Evolutionary conservation across 2,113 vertebrate species (phyloP).

Genomic region (Tor tambroides): DNA sequence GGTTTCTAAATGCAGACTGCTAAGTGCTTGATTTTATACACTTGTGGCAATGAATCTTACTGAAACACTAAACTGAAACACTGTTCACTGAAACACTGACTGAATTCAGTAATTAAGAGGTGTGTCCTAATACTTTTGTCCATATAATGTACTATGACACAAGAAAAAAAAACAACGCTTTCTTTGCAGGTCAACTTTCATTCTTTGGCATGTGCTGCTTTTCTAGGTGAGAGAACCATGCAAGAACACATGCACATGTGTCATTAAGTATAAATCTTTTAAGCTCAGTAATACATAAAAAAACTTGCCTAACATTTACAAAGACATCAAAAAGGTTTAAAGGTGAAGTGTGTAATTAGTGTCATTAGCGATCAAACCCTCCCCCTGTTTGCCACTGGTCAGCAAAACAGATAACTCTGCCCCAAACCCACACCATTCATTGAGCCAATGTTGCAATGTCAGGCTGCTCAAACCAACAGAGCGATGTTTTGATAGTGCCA

Average conservation of each 20-base stretch:
- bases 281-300: background rate
- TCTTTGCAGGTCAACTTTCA: conserved; percentile 11
- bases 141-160: background rate
- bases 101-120: background rate
- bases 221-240: conserved; percentile 45
- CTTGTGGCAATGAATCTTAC: too few species aligned
- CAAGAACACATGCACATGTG: conserved; percentile 44
- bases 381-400: background rate
- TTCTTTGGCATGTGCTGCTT: conserved; percentile 20
- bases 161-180: background rate
- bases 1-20: too few species aligned
- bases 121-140: background rate
- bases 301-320: conserved; percentile 68
- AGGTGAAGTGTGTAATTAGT: conserved; percentile 44
- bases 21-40: too few species aligned
- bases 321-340: conserved; percentile 64
- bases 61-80: too few species aligned
- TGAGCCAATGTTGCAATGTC: background rate
- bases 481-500: background rate
- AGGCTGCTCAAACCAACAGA: background rate
- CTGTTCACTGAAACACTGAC: background rate
- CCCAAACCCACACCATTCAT: background rate
- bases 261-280: conserved; percentile 12
- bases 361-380: background rate
- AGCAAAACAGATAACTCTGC: background rate